Evolutionary conservation across 2,888 invertebrate species (phyloP).

Genomic region (Temnothorax rugatulus): DNA sequence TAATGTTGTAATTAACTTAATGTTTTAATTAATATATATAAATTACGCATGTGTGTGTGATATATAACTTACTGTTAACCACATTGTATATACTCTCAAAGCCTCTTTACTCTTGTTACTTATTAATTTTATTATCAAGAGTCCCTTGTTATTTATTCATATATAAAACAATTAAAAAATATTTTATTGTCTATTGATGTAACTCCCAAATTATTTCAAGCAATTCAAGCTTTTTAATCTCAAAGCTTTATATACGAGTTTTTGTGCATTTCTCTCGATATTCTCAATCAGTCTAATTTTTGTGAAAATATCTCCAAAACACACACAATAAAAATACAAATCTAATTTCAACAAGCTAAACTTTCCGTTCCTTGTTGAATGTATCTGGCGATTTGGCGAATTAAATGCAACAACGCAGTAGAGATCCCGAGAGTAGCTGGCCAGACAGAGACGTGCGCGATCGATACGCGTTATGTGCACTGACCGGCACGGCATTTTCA

Average conservation of each 20-base stretch:
- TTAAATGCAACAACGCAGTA: conserved; percentile 1
- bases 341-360: conserved; percentile 18
- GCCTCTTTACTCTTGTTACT: too few species aligned
- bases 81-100: too few species aligned
- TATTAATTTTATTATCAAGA: too few species aligned
- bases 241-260: not conserved
- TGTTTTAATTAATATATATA: too few species aligned
- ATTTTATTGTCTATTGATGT: not conserved
- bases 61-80: too few species aligned
- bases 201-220: not conserved
- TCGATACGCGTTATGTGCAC: conserved; percentile 59
- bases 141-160: too few species aligned
- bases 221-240: not conserved
- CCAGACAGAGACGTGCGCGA: conserved; percentile 16
- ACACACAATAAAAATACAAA: not conserved
- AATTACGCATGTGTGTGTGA: too few species aligned
- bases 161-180: not conserved
- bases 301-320: not conserved
- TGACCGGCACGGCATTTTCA: conserved; percentile 57
- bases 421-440: not conserved
- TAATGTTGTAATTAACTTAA: too few species aligned
- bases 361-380: not conserved
- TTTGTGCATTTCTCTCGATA: not conserved
- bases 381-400: conserved; percentile 10
- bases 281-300: not conserved